Percentiles rank a stretch among this genome's conserved stretches.
These are phyloP conservation scores for Myripristis murdjan DNA, from an alignment of 2,797 vertebrate species.

Conservation along the genomic window DNA sequence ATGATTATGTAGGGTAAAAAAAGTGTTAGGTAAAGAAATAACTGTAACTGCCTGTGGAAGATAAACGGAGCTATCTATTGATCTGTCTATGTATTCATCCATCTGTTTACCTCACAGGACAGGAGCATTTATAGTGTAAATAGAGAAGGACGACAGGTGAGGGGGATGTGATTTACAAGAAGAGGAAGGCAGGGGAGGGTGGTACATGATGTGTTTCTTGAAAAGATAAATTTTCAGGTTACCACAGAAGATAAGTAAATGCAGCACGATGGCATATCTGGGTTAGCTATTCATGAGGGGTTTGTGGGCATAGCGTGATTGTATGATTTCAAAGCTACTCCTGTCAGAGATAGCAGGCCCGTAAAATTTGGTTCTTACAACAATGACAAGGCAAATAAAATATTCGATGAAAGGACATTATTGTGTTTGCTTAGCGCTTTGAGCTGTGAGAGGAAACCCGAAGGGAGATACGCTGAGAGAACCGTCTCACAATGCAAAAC, in stretches of 20 bases:
- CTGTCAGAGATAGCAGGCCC: not conserved
- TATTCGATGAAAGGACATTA: conserved; percentile 2
- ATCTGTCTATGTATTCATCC: not conserved
- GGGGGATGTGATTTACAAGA: not conserved
- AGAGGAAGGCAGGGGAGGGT: not conserved
- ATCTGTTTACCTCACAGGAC: not conserved
- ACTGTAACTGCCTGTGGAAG: no score
- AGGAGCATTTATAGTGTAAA: not conserved
- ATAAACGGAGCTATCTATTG: not conserved
- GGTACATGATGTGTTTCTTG: not conserved
- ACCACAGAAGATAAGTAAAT: conserved; percentile 26
- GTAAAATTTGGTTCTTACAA: not conserved
- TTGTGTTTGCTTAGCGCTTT: not conserved
- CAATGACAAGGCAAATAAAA: not conserved
- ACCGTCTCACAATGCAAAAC: not conserved
- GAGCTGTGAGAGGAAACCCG: not conserved
- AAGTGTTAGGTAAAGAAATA: no score
- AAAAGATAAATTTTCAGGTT: conserved; percentile 13
- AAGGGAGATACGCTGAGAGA: not conserved
- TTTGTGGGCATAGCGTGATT: conserved; percentile 9
- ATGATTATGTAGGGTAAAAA: no score
- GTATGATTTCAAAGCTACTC: not conserved
- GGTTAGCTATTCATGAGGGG: conserved; percentile 49
- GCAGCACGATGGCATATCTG: conserved; percentile 30
- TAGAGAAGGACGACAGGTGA: not conserved